Percentiles rank a stretch among this genome's conserved stretches.
Conservation (phyloP, 1,140 invertebrate genomes). For the Conus betulinus region DNA sequence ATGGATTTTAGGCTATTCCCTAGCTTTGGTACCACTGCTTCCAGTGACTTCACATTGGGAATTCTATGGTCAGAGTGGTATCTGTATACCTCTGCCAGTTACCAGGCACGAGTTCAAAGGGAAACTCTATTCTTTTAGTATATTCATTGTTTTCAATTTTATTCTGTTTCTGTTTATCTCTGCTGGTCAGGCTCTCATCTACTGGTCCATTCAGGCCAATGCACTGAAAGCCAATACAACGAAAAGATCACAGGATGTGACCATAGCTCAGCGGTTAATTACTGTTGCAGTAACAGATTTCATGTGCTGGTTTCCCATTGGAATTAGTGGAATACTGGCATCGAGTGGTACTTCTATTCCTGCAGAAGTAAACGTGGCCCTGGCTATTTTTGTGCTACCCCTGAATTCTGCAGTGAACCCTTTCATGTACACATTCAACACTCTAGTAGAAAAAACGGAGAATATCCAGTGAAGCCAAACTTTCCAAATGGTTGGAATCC, state of each 20-base stretch:
- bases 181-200: constrained; percentile 43
- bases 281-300: constrained; percentile 42
- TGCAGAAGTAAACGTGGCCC: constrained; percentile 50
- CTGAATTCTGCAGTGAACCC: constrained; percentile 57
- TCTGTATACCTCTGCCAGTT: constrained; percentile 54
- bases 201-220: constrained; percentile 29
- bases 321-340: constrained; percentile 38
- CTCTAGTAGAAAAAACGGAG: constrained; percentile 8
- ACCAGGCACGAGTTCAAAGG: constrained; percentile 34
- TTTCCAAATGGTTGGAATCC: neutral
- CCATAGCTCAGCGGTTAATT: constrained; percentile 43
- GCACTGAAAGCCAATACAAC: neutral
- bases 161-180: constrained; percentile 45
- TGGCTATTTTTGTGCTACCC: constrained; percentile 49
- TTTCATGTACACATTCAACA: constrained; percentile 51
- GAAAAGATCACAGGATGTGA: constrained; percentile 19
- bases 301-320: constrained; percentile 37
- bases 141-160: constrained; percentile 53
- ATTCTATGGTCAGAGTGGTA: constrained; percentile 49
- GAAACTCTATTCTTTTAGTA: constrained; percentile 46
- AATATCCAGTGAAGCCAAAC: neutral
- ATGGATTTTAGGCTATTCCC: constrained; percentile 30
- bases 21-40: constrained; percentile 42
- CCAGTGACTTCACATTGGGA: constrained; percentile 36
- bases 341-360: constrained; percentile 39